These are phyloP conservation scores for Gordius sp. DNA, from an alignment of 2,888 invertebrate species.

Conservation along the genomic window DNA sequence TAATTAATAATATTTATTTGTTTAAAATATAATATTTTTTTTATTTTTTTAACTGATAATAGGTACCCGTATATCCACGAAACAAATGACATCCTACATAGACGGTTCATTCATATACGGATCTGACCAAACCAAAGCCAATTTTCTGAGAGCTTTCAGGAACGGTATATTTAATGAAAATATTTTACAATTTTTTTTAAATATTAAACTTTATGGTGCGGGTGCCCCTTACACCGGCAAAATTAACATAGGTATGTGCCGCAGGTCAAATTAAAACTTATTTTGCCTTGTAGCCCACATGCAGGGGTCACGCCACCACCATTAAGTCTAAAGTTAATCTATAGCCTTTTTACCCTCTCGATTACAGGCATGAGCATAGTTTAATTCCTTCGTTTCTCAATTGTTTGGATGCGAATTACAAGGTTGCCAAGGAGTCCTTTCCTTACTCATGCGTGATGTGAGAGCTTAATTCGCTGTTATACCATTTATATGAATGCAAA, in stretches of 20 bases:
- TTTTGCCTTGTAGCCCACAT: too few relatives aligned
- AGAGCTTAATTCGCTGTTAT: too few relatives aligned
- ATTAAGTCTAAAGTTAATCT: too few relatives aligned
- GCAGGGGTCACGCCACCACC: too few relatives aligned
- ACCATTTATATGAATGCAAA: too few relatives aligned
- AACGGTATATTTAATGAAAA: not conserved
- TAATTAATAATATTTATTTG: not conserved
- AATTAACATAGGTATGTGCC: too few relatives aligned
- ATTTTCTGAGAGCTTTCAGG: not conserved
- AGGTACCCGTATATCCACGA: not conserved
- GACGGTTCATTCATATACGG: slow-evolving; percentile 6
- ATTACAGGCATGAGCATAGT: not conserved
- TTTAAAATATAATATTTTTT: slow-evolving; percentile 5
- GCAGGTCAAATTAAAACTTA: too few relatives aligned
- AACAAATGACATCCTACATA: not conserved
- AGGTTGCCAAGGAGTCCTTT: not conserved
- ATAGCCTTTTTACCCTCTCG: too few relatives aligned
- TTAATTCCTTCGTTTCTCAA: not conserved
- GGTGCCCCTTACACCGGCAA: too few relatives aligned
- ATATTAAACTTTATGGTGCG: too few relatives aligned
- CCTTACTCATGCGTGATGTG: not conserved
- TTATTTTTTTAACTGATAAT: not conserved
- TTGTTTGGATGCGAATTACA: not conserved
- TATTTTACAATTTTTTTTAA: not conserved
- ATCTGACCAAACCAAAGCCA: not conserved